phyloP scores from a whole-genome alignment of 2,888 invertebrate genomes.

The Caprella mutica region DNA sequence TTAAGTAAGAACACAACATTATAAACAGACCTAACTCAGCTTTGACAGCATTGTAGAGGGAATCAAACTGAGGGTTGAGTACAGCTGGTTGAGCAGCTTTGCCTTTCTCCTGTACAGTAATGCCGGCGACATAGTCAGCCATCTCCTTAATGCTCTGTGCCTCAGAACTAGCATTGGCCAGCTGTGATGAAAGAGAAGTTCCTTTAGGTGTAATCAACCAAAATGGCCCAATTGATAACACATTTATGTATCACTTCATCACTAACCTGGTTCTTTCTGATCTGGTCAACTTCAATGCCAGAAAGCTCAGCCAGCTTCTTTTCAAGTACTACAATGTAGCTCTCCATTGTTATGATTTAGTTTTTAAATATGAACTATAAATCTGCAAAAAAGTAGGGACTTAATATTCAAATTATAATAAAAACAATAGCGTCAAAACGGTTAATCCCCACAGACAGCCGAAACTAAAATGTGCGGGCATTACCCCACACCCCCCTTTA shows the following conservation, averaged over 20 bases:
- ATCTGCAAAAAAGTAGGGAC: no score
- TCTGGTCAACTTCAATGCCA: conserved; percentile 33
- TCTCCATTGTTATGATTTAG: no score
- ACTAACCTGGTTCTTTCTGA: conserved; percentile 32
- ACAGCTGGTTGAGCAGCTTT: conserved; percentile 16
- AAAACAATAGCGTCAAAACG: no score
- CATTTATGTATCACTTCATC: neutral
- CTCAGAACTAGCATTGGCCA: conserved; percentile 32
- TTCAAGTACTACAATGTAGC: conserved; percentile 29
- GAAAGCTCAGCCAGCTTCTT: conserved; percentile 33
- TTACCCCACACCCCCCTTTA: no score
- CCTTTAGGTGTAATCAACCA: neutral
- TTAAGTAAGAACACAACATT: no score
- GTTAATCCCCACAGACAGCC: no score
- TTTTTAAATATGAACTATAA: no score
- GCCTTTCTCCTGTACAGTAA: conserved; percentile 27
- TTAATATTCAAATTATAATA: no score
- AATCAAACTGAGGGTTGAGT: conserved; percentile 27
- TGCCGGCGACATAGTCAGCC: conserved; percentile 27
- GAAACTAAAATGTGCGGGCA: no score
- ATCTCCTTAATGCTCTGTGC: conserved; percentile 28
- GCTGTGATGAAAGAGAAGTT: conserved; percentile 11
- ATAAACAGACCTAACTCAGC: conserved; percentile 25
- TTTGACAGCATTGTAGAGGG: conserved; percentile 23
- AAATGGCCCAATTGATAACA: neutral